Conservation (phyloP, 1,140 invertebrate species). For the Drosophila pandora region DNA sequence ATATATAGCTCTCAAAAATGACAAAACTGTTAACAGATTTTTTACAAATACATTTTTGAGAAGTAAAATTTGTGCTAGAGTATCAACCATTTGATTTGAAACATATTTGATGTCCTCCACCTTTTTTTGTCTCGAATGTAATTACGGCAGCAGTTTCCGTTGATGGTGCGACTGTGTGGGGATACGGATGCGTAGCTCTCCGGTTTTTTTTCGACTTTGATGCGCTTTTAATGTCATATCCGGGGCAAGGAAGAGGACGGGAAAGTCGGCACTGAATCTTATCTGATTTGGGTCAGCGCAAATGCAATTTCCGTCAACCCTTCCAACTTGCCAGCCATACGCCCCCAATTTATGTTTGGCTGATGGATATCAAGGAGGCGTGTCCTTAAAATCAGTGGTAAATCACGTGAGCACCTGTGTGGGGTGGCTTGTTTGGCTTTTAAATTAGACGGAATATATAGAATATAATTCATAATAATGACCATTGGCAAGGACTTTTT, state of each 20-base stretch:
- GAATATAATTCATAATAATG: slow-evolving; percentile 4
- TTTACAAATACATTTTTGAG: too few species aligned
- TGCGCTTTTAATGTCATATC: slow-evolving; percentile 80
- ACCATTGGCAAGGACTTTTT: slow-evolving; percentile 47
- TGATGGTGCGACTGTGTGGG: slow-evolving; percentile 10
- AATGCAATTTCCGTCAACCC: slow-evolving; percentile 78
- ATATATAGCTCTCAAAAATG: too few species aligned
- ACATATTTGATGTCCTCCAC: background rate
- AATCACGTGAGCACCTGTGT: slow-evolving; percentile 51
- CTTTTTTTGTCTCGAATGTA: slow-evolving; percentile 49
- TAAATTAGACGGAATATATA: too few species aligned
- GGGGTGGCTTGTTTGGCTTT: too few species aligned
- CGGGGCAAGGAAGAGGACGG: slow-evolving; percentile 34
- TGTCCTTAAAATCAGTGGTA: slow-evolving; percentile 12
- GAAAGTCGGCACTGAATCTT: slow-evolving; percentile 32
- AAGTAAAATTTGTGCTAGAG: background rate
- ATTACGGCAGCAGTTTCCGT: slow-evolving; percentile 76
- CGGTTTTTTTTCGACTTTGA: slow-evolving; percentile 31
- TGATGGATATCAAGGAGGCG: slow-evolving; percentile 30
- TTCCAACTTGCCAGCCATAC: slow-evolving; percentile 39
- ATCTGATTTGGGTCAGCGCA: slow-evolving; percentile 75
- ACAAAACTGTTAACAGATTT: too few species aligned
- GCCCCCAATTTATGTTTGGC: slow-evolving; percentile 70
- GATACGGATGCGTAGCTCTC: slow-evolving; percentile 15
- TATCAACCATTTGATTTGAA: background rate